Base-by-base conservation (phyloP, 2,888 invertebrate species). In the Lutraria lutraria region DNA sequence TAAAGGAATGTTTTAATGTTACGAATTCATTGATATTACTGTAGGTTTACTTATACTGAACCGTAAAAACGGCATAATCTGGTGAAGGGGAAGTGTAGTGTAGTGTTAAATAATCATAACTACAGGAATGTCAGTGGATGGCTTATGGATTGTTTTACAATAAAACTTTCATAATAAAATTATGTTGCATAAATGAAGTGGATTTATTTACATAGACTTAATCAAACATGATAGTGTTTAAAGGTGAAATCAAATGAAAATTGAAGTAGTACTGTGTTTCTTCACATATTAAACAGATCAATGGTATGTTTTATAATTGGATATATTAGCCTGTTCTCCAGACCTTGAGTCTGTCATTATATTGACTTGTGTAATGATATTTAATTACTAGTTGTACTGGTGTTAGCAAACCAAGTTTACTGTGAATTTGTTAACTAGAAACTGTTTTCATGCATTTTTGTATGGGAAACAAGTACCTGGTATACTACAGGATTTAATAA, bases 11-110 rank as follows among this genome's bases (percentile, higher is more conserved):
- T 76, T 29, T 76, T 31, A 31, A 31, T 76, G 25, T 25, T 31
- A 76, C 31, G 76, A 76, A 76, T 76, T 76, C 76, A 76, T 76
- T 76, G 76, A 34, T 76, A 76, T 76, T 34, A 19, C 31, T 10
- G 34, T 31, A 34, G 25, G 31, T 19, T n/a, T 76, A 76, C 34
- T 15, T 34, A 76, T 34, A 31, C 76, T 76, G 76, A 76, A 31
- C 34, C 2, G 34, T 34, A 34, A 76, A 76, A 31, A 76, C 63
- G 31, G 34, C 19, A 6, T 76, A 76, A 76, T 76, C 76, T 34
- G 76, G 31, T 34, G 34, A 29, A 16, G 31, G 31, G 76, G 19
- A 76, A 16, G 76, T 31, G 21, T 34, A 16, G 34, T 34, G 31
- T 76, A 76, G 31, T 8, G 29, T 10, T 72, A 15, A 29, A 31